Base-by-base conservation (phyloP, 2,888 invertebrate genomes). In the Sphaerophoria taeniata region DNA sequence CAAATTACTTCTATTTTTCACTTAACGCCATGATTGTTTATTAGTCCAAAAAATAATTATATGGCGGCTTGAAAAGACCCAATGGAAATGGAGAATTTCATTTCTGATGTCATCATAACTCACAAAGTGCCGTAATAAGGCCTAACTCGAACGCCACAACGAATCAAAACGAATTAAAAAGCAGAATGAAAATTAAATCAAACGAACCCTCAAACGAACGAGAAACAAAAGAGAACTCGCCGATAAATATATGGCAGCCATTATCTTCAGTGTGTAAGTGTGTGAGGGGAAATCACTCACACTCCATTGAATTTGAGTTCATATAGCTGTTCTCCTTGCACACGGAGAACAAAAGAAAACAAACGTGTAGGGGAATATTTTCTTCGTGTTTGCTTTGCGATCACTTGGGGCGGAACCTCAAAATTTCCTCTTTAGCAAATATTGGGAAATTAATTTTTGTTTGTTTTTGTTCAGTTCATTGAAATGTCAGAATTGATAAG, bases 371-470 rank as follows among this genome's bases (percentile, higher is more conserved):
- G 80, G 85, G 76, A 81, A 70, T 24, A 81, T 9, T 16, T 4
- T 34, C 53, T 77, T 33, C 12, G 11, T 76, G 43, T 77, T 85
- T 85, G 72, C 73, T 47, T 73, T 71, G 73, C 85, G 85, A 85
- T 85, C 85, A 81, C 58, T 85, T 81, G 61, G 71, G 85, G 85
- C 85, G 81, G 81, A 63, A 76, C 85, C 65, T 11, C 14, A 73
- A 63, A 69, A 61, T 63, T 81, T 56, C 56, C 74, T 49, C 34
- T 11, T 45, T 9, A n/a, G 4, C n/a, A 53, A 81, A 85, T 85
- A 85, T 53, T 65, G 81, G 85, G 85, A 85, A 81, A 70, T 75
- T 9, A 34, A 43, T 7, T 24, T 24, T 6, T 60, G 14, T 4
- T 31, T 34, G 31, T 2, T 39, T 36, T 43, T 77, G 34, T 71